Conservation (phyloP, 2,797 vertebrate genomes). For the Syngnathus acus region DNA sequence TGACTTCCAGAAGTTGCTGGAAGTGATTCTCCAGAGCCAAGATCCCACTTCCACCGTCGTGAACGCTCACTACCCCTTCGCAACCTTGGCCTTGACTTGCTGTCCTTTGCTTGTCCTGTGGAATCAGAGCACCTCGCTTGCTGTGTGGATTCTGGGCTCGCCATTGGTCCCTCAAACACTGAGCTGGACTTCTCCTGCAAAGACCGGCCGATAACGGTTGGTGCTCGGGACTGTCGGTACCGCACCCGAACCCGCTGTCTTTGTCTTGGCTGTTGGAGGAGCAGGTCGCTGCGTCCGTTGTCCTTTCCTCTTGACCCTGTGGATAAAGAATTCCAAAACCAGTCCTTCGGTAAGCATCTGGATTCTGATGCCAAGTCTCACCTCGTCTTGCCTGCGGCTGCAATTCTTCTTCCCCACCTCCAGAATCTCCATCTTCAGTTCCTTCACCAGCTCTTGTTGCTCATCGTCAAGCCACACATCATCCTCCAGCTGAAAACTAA, state of each 20-base stretch:
- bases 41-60: slow-evolving; percentile 53
- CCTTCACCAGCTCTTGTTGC: slow-evolving; percentile 86
- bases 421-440: slow-evolving; percentile 88
- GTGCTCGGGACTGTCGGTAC: slow-evolving; percentile 84
- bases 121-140: slow-evolving; percentile 16
- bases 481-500: slow-evolving; percentile 84
- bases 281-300: slow-evolving; percentile 86
- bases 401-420: slow-evolving; percentile 76
- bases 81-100: slow-evolving; percentile 39
- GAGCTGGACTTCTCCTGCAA: slow-evolving; percentile 53
- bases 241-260: slow-evolving; percentile 84
- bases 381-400: slow-evolving; percentile 54
- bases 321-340: background rate
- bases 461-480: slow-evolving; percentile 93
- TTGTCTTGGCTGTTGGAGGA: slow-evolving; percentile 89
- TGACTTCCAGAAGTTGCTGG: slow-evolving; percentile 87
- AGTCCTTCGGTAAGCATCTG: background rate
- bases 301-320: slow-evolving; percentile 76
- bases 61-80: slow-evolving; percentile 40
- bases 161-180: slow-evolving; percentile 60
- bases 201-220: slow-evolving; percentile 70
- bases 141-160: slow-evolving; percentile 56
- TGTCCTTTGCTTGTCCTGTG: slow-evolving; percentile 37
- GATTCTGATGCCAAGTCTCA: slow-evolving; percentile 17
- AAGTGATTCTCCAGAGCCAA: slow-evolving; percentile 75